phyloP scores from a whole-genome alignment of 2,888 invertebrate genomes.

The Andrena bicolor region DNA sequence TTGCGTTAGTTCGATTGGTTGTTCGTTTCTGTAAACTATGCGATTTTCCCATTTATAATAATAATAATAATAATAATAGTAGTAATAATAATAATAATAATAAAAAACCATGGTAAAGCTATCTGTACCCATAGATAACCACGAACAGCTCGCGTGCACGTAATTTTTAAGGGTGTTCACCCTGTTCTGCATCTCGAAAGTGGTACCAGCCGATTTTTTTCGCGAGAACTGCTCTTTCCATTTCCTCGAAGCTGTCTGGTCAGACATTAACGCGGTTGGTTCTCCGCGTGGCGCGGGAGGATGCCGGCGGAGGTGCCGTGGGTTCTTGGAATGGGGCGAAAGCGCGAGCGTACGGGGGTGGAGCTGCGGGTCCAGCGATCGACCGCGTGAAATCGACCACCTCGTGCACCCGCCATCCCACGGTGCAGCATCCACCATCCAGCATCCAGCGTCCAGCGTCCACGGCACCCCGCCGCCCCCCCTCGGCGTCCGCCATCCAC shows the following conservation, averaged over 20 bases:
- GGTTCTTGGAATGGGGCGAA: slow-evolving; percentile 61
- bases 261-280: not conserved
- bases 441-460: slow-evolving; percentile 58
- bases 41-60: no score
- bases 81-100: no score
- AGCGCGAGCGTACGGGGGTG: slow-evolving; percentile 69
- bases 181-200: no score
- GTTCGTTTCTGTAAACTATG: no score
- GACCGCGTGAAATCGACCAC: slow-evolving; percentile 80
- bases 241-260: not conserved
- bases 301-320: slow-evolving; percentile 4
- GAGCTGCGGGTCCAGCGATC: slow-evolving; percentile 79
- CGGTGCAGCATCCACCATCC: slow-evolving; percentile 56
- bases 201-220: not conserved
- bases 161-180: no score
- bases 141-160: no score
- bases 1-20: no score
- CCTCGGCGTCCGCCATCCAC: slow-evolving; percentile 55
- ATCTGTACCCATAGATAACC: no score
- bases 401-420: slow-evolving; percentile 66
- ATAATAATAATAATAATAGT: no score
- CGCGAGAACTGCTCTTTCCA: not conserved
- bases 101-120: no score
- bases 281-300: not conserved
- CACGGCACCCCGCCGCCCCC: slow-evolving; percentile 43